Conservation (phyloP, 2,113 vertebrate species). For the Pristiophorus japonicus region DNA sequence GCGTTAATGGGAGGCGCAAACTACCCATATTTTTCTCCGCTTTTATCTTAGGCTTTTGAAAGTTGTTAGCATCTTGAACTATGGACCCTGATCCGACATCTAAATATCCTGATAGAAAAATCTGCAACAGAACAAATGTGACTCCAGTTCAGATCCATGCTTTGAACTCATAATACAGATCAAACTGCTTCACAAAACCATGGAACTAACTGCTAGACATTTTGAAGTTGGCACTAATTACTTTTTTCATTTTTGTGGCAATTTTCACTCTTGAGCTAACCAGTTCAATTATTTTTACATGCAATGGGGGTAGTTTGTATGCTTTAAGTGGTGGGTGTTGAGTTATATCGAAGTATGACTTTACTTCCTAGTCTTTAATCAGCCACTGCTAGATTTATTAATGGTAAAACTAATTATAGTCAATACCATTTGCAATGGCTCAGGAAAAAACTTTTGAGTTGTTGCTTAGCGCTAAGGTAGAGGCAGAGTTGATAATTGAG, state of each 20-base stretch:
- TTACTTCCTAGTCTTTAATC: neutral
- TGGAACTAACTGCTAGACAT: neutral
- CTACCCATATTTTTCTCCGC: no score
- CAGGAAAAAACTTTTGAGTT: neutral
- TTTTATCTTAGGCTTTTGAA: neutral
- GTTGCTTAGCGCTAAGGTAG: neutral
- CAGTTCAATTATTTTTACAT: neutral
- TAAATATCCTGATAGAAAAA: neutral
- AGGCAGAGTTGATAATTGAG: neutral
- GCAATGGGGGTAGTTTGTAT: neutral
- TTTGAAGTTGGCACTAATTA: neutral
- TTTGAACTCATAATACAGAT: neutral
- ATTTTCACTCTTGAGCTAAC: neutral
- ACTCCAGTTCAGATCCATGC: neutral
- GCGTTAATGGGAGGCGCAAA: no score
- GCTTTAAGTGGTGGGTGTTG: neutral
- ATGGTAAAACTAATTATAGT: neutral
- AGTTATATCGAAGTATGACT: neutral
- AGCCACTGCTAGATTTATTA: neutral
- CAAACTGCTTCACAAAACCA: neutral
- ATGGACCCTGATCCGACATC: neutral
- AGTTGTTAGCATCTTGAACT: neutral
- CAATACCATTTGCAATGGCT: neutral
- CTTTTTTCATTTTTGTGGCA: neutral
- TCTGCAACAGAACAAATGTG: neutral